phyloP scores from a whole-genome alignment of 2,888 invertebrate genomes.

The Clostera curtula region DNA sequence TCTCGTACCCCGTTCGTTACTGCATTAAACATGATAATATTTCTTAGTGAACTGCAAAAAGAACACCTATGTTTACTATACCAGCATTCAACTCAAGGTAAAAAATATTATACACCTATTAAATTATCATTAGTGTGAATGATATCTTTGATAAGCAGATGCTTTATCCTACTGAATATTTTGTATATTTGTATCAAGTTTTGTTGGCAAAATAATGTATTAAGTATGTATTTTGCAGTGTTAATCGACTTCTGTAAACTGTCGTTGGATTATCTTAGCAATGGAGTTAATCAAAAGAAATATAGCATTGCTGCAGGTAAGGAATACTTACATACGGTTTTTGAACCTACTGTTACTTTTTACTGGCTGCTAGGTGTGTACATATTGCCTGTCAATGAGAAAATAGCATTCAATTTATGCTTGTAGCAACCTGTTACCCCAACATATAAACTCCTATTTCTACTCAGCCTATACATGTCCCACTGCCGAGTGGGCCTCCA shows the following conservation, averaged over 20 bases:
- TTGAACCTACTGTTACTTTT: too few relatives aligned
- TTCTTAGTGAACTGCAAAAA: constrained; percentile 62
- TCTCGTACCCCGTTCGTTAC: not conserved
- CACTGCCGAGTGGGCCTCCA: too few relatives aligned
- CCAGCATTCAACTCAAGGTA: constrained; percentile 55
- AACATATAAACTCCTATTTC: too few relatives aligned
- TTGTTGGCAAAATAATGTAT: constrained; percentile 1
- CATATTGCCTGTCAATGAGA: too few relatives aligned
- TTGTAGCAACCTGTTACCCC: too few relatives aligned
- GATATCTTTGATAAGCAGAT: too few relatives aligned
- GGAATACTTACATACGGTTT: constrained; percentile 9
- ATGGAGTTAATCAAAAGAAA: constrained; percentile 78
- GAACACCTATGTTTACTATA: constrained; percentile 52
- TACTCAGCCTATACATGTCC: too few relatives aligned
- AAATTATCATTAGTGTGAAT: too few relatives aligned
- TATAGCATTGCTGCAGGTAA: constrained; percentile 78
- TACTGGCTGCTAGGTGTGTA: too few relatives aligned
- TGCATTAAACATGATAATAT: constrained; percentile 54
- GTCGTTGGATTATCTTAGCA: constrained; percentile 78
- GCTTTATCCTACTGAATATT: too few relatives aligned
- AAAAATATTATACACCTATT: constrained; percentile 1
- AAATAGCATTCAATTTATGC: too few relatives aligned
- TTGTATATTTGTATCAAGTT: not conserved
- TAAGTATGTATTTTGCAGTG: constrained; percentile 60
- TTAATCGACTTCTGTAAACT: constrained; percentile 82